Evolutionary conservation across 2,888 invertebrate species (phyloP).

Genomic region (Perizoma affinitatum): DNA sequence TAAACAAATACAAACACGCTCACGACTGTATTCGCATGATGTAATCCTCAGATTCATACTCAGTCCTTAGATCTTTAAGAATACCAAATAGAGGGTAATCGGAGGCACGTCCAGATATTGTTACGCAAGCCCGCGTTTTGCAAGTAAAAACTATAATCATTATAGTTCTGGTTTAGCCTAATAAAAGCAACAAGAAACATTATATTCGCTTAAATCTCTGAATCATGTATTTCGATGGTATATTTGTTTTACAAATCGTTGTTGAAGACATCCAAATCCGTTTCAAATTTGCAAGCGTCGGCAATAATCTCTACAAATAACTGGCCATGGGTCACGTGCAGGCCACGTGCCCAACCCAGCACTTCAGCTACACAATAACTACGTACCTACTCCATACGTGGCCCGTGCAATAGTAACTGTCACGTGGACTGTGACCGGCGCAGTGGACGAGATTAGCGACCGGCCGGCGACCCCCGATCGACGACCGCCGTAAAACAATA

Average conservation of each 20-base stretch:
- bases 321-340: constrained; percentile 2
- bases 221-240: too few species aligned
- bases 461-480: constrained; percentile 40
- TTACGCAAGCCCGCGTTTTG: too few species aligned
- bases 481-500: constrained; percentile 53
- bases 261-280: neutral
- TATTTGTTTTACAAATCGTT: neutral
- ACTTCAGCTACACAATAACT: constrained; percentile 10
- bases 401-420: neutral
- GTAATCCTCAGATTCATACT: too few species aligned
- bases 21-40: too few species aligned
- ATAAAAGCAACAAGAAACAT: too few species aligned
- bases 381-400: constrained; percentile 1
- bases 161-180: too few species aligned
- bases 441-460: constrained; percentile 40
- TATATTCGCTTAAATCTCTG: too few species aligned
- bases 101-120: too few species aligned
- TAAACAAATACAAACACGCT: too few species aligned
- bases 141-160: too few species aligned
- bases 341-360: constrained; percentile 19
- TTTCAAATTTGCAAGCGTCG: constrained; percentile 7
- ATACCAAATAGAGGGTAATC: too few species aligned
- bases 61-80: too few species aligned
- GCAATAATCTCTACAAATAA: constrained; percentile 20
- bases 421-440: constrained; percentile 2